phyloP scores from a whole-genome alignment of 2,888 invertebrate genomes.

The Erannis defoliaria region DNA sequence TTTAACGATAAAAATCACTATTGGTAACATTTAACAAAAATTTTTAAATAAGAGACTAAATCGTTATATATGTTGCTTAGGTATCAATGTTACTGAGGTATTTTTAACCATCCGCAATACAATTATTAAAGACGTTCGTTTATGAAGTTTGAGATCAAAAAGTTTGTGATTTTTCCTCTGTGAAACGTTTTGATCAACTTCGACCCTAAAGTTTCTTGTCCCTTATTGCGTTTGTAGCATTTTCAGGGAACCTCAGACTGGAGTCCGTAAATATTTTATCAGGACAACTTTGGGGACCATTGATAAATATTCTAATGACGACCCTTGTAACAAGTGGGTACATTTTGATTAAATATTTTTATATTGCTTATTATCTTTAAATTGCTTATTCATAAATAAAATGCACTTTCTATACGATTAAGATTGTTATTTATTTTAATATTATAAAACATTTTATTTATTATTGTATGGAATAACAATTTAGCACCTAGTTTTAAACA shows the following conservation, averaged over 20 bases:
- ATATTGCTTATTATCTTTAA: neutral
- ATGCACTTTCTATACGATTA: too few species aligned
- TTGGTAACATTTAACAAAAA: too few species aligned
- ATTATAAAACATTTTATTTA: too few species aligned
- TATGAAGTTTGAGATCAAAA: slow-evolving; percentile 23
- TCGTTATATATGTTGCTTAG: too few species aligned
- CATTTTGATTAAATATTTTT: slow-evolving; percentile 17
- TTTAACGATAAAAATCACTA: too few species aligned
- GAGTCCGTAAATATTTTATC: slow-evolving; percentile 62
- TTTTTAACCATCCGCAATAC: slow-evolving; percentile 4
- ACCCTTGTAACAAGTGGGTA: slow-evolving; percentile 33
- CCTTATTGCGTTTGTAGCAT: slow-evolving; percentile 54
- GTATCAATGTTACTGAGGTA: neutral
- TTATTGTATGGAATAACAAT: too few species aligned
- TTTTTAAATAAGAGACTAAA: too few species aligned
- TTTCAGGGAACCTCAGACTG: slow-evolving; percentile 51
- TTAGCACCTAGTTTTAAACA: too few species aligned
- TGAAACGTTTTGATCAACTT: slow-evolving; percentile 47
- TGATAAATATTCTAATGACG: slow-evolving; percentile 59
- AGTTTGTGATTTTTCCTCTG: slow-evolving; percentile 44
- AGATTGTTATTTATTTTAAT: too few species aligned
- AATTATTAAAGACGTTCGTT: slow-evolving; percentile 22
- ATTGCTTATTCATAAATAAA: too few species aligned
- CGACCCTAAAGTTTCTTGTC: slow-evolving; percentile 54
- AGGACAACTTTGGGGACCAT: slow-evolving; percentile 60